These are phyloP conservation scores for Remorina albescens DNA, from an alignment of 2,797 vertebrate species.

Conservation along the genomic window DNA sequence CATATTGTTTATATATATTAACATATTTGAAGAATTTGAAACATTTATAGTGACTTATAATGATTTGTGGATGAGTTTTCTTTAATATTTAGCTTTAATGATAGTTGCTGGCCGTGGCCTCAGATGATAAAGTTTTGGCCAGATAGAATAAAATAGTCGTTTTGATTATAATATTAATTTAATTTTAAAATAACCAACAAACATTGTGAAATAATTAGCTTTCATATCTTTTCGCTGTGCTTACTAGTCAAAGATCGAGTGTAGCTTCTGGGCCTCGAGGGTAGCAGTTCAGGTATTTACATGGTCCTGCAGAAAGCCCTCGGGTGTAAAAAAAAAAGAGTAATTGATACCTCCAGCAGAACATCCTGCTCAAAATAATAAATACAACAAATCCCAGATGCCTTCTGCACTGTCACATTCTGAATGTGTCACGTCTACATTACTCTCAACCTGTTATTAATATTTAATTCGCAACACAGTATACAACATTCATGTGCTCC, in stretches of 20 bases:
- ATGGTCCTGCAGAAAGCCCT: conserved; percentile 34
- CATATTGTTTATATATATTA: background rate
- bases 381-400: conserved; percentile 36
- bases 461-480: conserved; percentile 37
- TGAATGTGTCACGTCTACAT: conserved; percentile 51
- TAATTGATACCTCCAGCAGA: conserved; percentile 47
- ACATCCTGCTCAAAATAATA: conserved; percentile 55
- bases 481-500: conserved; percentile 29
- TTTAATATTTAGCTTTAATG: too few relatives aligned
- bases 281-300: conserved; percentile 20
- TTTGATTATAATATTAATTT: too few relatives aligned
- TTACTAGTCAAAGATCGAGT: background rate
- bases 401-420: conserved; percentile 30
- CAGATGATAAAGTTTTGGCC: too few relatives aligned
- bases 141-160: background rate
- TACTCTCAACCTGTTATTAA: conserved; percentile 28
- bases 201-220: background rate
- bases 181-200: too few relatives aligned
- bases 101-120: background rate
- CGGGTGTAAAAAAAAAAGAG: conserved; percentile 28
- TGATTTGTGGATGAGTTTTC: background rate
- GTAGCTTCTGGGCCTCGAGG: conserved; percentile 9
- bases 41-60: background rate
- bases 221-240: background rate
- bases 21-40: too few relatives aligned